Conservation (phyloP, 1,140 invertebrate genomes). For the Pachypeltis micranthus region DNA sequence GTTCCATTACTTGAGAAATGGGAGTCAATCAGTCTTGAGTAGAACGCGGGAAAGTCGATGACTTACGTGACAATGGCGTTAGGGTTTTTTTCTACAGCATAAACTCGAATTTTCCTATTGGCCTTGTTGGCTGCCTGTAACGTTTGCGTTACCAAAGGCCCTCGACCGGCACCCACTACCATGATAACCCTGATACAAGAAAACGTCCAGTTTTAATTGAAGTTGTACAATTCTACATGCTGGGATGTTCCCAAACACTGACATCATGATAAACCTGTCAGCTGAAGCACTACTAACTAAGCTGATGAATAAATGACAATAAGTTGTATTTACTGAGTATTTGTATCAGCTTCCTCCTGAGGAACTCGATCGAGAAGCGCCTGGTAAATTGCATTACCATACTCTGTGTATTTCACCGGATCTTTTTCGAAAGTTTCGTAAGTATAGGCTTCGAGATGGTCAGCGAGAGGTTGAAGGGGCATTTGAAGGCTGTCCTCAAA, state of each 20-base stretch:
- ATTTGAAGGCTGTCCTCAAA: constrained; percentile 89
- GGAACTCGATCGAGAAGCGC: constrained; percentile 51
- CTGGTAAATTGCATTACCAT: constrained; percentile 69
- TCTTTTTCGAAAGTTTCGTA: constrained; percentile 99
- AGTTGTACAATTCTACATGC: background rate
- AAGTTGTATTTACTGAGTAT: constrained; percentile 22
- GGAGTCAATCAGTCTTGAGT: too few species aligned
- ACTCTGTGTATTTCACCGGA: constrained; percentile 89
- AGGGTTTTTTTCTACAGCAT: constrained; percentile 96
- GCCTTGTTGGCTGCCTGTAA: constrained; percentile 65
- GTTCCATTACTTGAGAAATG: too few species aligned
- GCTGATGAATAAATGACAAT: background rate
- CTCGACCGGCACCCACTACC: constrained; percentile 90
- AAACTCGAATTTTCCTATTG: constrained; percentile 56
- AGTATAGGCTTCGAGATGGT: constrained; percentile 89
- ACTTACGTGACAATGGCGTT: constrained; percentile 81
- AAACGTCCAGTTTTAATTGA: background rate
- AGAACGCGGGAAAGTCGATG: background rate
- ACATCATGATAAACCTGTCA: background rate
- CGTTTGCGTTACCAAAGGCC: constrained; percentile 77
- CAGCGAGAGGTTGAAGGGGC: constrained; percentile 82
- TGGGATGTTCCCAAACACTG: too few species aligned
- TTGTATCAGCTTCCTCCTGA: constrained; percentile 29
- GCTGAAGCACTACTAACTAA: background rate
- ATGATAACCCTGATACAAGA: constrained; percentile 52